Base-by-base conservation (phyloP, 2,888 invertebrate species). In the Dyspetes luteomarginatus region DNA sequence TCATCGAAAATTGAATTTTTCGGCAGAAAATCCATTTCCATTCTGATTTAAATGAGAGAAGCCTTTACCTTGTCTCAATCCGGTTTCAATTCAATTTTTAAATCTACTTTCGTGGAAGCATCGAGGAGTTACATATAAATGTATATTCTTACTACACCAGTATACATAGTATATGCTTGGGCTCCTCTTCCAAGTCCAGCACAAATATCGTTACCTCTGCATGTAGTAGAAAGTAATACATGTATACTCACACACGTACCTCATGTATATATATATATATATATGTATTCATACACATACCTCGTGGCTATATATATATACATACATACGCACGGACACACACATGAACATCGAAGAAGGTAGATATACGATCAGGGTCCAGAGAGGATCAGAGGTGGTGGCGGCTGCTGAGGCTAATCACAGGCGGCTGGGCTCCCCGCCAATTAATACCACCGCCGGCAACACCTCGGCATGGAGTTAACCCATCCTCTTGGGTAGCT, bases 381-480 rank as follows among this genome's bases (percentile, higher is more conserved):
- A 30, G 77, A 67, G 77, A 84, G 81, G 84, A 83, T 84, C 84
- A 84, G 84, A 84, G 84, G 84, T 84, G 84, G 84, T 83, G 84
- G 83, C 84, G 84, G 84, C 84, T 83, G 84, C 83, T 58, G 84
- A 83, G 82, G 83, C 84, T 84, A 84, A 84, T 84, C 86, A 86
- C 86, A 86, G 85, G 86, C 88, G 86, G 88, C 85, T 84, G 86
- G 81, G 87, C 86, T 87, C 87, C 88, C 88, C 89, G 89, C 89
- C 90, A 90, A 90, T 90, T 90, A 90, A 90, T 90, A 89, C 88
- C 89, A 89, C 89, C 89, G 89, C 87, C 87, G 88, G 89, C 89
- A 89, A 89, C 88, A 88, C 88, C 86, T 89, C 88, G 86, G 83
- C 79, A 67, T 52, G 81, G 76, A 71, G 73, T 71, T 65, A 81